Percentiles rank a stretch among this genome's conserved stretches.
phyloP scores from a whole-genome alignment of 64 coral and sea anemone species.

The Montipora cactus region DNA sequence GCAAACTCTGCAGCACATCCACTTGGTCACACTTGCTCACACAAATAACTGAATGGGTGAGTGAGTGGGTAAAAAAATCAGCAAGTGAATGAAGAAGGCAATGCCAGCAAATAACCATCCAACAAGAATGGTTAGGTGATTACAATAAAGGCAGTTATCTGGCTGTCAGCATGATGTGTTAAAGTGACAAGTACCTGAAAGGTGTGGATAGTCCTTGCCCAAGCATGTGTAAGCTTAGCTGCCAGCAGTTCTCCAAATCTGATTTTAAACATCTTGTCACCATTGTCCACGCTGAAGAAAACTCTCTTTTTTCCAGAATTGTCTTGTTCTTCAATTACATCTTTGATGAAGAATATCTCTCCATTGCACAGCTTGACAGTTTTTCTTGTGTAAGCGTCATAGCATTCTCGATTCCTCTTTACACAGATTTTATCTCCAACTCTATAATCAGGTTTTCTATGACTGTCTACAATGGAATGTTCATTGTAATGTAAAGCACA shows the following conservation, averaged over 20 bases:
- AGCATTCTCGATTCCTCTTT: conserved; percentile 20
- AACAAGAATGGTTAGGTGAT: too few relatives aligned
- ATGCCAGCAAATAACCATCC: too few relatives aligned
- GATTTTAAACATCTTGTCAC: conserved; percentile 28
- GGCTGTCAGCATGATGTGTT: background rate
- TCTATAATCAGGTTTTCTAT: conserved; percentile 36
- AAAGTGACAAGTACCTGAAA: conserved; percentile 41
- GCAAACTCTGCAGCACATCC: too few relatives aligned
- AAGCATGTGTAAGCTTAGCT: conserved; percentile 65
- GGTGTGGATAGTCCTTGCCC: conserved; percentile 75
- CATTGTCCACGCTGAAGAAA: conserved; percentile 51
- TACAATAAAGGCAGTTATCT: too few relatives aligned
- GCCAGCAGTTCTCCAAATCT: conserved; percentile 19
- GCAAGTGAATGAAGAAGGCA: too few relatives aligned
- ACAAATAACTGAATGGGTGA: too few relatives aligned
- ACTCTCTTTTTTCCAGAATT: background rate
- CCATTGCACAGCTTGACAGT: conserved; percentile 61
- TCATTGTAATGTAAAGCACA: conserved; percentile 46
- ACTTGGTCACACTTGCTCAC: too few relatives aligned
- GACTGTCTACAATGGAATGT: conserved; percentile 22
- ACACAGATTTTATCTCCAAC: conserved; percentile 75
- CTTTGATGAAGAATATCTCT: conserved; percentile 76
- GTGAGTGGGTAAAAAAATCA: too few relatives aligned
- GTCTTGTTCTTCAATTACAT: conserved; percentile 14
- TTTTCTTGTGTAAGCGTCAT: background rate